Base-by-base conservation (phyloP, 2,888 invertebrate genomes). In the Erpobdella octoculata region DNA sequence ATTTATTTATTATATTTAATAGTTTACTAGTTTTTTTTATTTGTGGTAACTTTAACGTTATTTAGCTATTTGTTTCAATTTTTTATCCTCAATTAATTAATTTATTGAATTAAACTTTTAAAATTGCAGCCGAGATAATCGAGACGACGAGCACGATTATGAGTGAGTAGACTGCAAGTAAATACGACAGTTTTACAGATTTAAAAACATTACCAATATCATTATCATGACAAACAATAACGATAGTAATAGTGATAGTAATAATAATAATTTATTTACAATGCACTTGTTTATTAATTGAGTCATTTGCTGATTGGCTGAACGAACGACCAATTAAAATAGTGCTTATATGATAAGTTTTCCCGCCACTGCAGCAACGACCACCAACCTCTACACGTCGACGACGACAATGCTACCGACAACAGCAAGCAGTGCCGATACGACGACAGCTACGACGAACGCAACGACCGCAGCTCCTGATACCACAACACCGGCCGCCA, bases 81-180 rank as follows among this genome's bases (percentile, higher is more conserved):
- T 68, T 31, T 28, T 68, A 28, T 31, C n/a, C 18, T 66, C 12
- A n/a, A 21, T 9, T 65, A 33, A 62, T 62, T 62, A 62, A 25
- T 62, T 18, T 25, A 33, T 61, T 5, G n/a, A 25, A 61, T 59
- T 6, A 61, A 25, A 9, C 18, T 21, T 48, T 21, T 48, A 21
- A 9, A 6, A 21, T 48, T 21, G 21, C 36, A 68, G 68, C 68
- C 25, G 68, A 68, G 33, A 36, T 68, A 5, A 15, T 68, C 37
- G 46, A 41, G 8, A 41, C 68, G 28, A 41, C 68, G 68, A 48
- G 46, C 4, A 68, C 68, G 46, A n/a, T 65, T 21, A 37, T 65
- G 36, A 65, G 66, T 37, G 66, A 65, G 37, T 65, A 37, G 36
- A 21, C 25, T n/a, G 35, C 15, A 65, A 65, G 38, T 65, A 36